Base-by-base conservation (phyloP, 2,113 vertebrate genomes). In the Carassius gibelio region DNA sequence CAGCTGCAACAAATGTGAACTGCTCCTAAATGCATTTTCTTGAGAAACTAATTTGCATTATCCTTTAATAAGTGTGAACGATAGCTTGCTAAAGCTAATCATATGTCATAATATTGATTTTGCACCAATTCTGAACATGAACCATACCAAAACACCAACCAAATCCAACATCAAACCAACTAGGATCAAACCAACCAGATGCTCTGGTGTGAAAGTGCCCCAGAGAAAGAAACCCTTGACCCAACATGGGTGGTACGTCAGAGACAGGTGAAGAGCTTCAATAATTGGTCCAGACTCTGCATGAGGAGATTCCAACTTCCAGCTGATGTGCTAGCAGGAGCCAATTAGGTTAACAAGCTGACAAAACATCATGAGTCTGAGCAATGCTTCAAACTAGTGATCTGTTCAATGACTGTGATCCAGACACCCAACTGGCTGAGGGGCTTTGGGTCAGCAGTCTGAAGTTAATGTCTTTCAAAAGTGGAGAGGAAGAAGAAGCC, bases 271-370 rank as follows among this genome's bases (percentile, higher is more conserved):
- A 88, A 87, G 42, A 52, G 26, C 76, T 76, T 62, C 62, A 74
- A 82, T 86, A 86, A 89, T 87, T 88, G 84, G 81, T 78, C 82
- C 5, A 50, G 84, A 83, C 79, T 64, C 74, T 75, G 64, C 68
- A 59, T 81, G 77, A 82, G 81, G 34, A 74, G 84, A 21, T 61
- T 76, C 78, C 55, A 78, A 66, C 48, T 75, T 36, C 62, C 71
- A 21, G 52, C 86, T 87, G 76, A 81, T 75, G 83, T 55, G 38
- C 61, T 84, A 42, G 84, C 66, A 79, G 66, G 74, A 74, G 82
- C 86, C 88, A 89, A 86, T 88, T 88, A 86, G 87, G 64, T 88
- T 89, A 89, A 86, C 82, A 83, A 86, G 84, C 74, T 89, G 87
- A 86, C 87, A 86, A 74, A 84, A 79, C 85, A 81, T 86, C 88